phyloP scores from a whole-genome alignment of 2,797 vertebrate species.

The Gila robusta region DNA sequence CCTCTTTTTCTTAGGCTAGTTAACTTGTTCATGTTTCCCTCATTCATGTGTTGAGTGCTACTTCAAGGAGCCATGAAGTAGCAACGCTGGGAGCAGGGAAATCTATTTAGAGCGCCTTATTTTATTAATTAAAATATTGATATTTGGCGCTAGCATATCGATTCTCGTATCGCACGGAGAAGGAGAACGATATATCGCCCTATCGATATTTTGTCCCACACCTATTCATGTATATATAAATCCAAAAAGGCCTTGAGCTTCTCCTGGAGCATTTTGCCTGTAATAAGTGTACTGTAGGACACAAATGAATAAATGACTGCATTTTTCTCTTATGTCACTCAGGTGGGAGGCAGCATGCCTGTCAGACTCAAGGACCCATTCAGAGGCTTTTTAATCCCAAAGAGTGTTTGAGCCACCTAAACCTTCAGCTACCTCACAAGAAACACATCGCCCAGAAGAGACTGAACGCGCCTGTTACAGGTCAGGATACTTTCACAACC shows the following conservation, averaged over 20 bases:
- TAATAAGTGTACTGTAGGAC: background rate
- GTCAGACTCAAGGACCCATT: constrained; percentile 75
- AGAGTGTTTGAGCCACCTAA: constrained; percentile 77
- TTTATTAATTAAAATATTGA: too few relatives aligned
- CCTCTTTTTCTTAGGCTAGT: too few relatives aligned
- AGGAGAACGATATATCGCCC: too few relatives aligned
- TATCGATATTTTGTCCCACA: too few relatives aligned
- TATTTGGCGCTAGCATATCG: too few relatives aligned
- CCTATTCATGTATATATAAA: too few relatives aligned
- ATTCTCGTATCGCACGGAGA: too few relatives aligned
- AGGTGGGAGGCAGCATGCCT: constrained; percentile 78
- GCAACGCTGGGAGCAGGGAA: too few relatives aligned
- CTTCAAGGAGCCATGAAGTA: too few relatives aligned
- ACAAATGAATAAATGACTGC: background rate
- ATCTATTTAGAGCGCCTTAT: too few relatives aligned
- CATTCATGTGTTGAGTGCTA: too few relatives aligned
- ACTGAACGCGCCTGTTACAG: constrained; percentile 75
- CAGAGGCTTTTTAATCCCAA: constrained; percentile 79
- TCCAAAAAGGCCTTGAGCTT: background rate
- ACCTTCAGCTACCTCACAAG: constrained; percentile 78
- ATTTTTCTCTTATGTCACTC: constrained; percentile 10
- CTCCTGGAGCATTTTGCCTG: background rate
- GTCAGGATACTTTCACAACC: constrained; percentile 67
- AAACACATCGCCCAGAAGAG: constrained; percentile 71
- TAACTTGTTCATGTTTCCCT: too few relatives aligned